Evolutionary conservation across 2,888 invertebrate species (phyloP).

Genomic region (Colletes collaris): DNA sequence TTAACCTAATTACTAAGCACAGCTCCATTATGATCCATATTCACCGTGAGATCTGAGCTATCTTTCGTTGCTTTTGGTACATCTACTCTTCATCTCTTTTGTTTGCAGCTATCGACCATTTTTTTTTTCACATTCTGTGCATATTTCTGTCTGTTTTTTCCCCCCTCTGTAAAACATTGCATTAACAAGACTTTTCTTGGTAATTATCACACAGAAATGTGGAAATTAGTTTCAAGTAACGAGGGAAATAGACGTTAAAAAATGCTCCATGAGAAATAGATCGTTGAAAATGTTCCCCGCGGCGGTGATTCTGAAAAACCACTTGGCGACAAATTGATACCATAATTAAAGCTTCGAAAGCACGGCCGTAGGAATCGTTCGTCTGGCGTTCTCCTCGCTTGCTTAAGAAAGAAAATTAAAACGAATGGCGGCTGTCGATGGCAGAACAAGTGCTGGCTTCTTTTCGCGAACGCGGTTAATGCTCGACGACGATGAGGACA

Average conservation of each 20-base stretch:
- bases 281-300: conserved; percentile 2
- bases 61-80: no score
- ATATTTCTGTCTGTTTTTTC: neutral
- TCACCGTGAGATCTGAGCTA: neutral
- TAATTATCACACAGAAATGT: no score
- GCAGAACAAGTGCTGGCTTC: conserved; percentile 45
- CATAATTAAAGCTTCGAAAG: conserved; percentile 26
- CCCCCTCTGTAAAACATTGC: neutral
- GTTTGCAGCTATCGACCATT: neutral
- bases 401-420: conserved; percentile 59
- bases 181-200: neutral
- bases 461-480: conserved; percentile 58
- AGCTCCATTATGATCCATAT: neutral
- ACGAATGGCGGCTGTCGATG: conserved; percentile 53
- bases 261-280: neutral
- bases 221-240: neutral
- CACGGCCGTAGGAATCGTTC: conserved; percentile 2
- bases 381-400: conserved; percentile 20
- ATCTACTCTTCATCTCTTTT: neutral
- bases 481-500: conserved; percentile 28
- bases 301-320: neutral
- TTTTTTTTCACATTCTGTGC: neutral
- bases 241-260: neutral
- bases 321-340: conserved; percentile 35
- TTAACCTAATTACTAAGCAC: conserved; percentile 38